A percentile compares a stretch with the other conserved stretches of the same genome.
Conservation (phyloP, 2,113 vertebrate genomes). For the Megaceryle maxima region DNA sequence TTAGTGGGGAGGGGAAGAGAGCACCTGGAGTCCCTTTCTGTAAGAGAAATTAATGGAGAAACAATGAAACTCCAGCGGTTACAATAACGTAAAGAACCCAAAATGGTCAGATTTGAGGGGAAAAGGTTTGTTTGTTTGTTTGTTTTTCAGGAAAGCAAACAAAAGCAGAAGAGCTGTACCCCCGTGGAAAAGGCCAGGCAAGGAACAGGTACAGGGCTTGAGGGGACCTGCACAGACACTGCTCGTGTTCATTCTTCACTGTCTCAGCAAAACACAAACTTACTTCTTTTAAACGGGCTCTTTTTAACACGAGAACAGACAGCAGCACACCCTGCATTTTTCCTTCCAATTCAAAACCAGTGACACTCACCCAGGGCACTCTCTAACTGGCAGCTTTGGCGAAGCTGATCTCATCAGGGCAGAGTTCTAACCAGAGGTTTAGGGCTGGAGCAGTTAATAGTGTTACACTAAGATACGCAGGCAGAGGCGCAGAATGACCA, state of each 20-base stretch:
- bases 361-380: too few relatives aligned
- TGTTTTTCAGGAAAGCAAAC: background rate
- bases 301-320: background rate
- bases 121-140: background rate
- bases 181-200: background rate
- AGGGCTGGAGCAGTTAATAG: background rate
- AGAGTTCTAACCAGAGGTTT: background rate
- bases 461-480: background rate
- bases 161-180: background rate
- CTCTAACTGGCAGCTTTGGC: background rate
- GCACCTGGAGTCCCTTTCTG: slow-evolving; percentile 81
- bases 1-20: slow-evolving; percentile 81
- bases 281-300: background rate
- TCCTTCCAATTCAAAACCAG: background rate
- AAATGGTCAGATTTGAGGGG: background rate
- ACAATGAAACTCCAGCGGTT: slow-evolving; percentile 39
- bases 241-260: background rate
- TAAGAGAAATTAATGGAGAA: slow-evolving; percentile 59
- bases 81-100: background rate
- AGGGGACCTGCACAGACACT: background rate
- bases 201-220: background rate
- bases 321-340: background rate
- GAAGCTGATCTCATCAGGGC: background rate
- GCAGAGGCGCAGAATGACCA: background rate
- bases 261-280: background rate